Evolutionary conservation across 2,113 vertebrate species (phyloP).

Genomic region (Rhadina sibilatrix): DNA sequence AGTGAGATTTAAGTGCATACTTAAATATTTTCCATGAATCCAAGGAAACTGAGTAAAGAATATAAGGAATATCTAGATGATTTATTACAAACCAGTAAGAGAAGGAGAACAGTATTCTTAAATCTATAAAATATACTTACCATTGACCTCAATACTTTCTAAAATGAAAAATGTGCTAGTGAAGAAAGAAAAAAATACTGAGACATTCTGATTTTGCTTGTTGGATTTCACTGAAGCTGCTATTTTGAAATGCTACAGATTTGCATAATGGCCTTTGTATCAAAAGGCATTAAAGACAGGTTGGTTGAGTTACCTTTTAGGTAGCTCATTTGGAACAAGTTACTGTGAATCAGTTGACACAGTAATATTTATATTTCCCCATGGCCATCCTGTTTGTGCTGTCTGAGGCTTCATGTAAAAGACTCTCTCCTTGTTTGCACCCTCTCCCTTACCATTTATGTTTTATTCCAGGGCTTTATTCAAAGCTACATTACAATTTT

Average conservation of each 20-base stretch:
- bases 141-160: fast-evolving
- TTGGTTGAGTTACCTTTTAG: background rate
- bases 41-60: background rate
- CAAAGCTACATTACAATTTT: background rate
- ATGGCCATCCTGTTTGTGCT: background rate
- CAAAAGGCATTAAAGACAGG: background rate
- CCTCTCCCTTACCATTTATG: background rate
- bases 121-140: background rate
- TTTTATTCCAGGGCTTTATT: background rate
- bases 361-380: background rate
- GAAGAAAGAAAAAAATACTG: background rate
- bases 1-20: background rate
- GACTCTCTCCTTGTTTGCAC: constrained; percentile 31
- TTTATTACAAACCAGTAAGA: background rate
- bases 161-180: background rate
- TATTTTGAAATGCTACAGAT: background rate
- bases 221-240: background rate
- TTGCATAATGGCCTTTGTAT: background rate
- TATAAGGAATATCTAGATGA: background rate
- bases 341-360: background rate
- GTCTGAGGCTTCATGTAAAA: background rate
- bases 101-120: background rate
- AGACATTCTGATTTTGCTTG: background rate
- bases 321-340: background rate
- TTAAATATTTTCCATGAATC: constrained; percentile 11